Evolutionary conservation across 2,113 vertebrate genomes (phyloP).

Genomic region (Thamnophis sirtalis): DNA sequence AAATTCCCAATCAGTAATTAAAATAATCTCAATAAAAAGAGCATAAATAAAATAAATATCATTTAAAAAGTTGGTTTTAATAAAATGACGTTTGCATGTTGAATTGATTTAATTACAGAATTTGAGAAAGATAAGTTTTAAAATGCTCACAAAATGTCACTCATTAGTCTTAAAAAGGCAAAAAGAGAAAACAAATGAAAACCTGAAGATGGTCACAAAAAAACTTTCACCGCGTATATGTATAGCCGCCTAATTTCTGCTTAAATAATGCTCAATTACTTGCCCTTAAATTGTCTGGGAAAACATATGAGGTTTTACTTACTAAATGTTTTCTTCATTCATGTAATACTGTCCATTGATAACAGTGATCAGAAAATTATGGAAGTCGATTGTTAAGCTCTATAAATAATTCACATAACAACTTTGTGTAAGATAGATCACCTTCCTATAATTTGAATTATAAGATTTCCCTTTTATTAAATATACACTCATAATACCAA

Average conservation of each 20-base stretch:
- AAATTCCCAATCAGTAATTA: not conserved
- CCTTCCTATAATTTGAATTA: not conserved
- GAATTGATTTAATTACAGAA: not conserved
- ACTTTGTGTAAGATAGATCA: not conserved
- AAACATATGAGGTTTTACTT: not conserved
- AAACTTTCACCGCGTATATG: not conserved
- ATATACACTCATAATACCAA: constrained; percentile 12
- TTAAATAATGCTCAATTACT: not conserved
- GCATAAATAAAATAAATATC: not conserved
- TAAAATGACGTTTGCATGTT: not conserved
- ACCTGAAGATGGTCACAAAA: constrained; percentile 12
- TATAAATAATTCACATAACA: not conserved
- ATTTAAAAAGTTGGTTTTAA: not conserved
- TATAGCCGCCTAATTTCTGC: not conserved
- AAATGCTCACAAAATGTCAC: not conserved
- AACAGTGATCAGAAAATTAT: not conserved
- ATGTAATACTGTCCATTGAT: not conserved
- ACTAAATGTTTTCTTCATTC: not conserved
- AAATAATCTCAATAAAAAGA: not conserved
- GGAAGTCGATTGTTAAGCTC: not conserved
- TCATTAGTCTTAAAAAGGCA: constrained; percentile 12
- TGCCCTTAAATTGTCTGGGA: not conserved
- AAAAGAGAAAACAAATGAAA: not conserved
- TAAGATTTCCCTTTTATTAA: not conserved
- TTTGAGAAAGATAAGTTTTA: not conserved